These are phyloP conservation scores for Neomicropteryx cornuta DNA, from an alignment of 1,140 invertebrate genomes.

Conservation along the genomic window DNA sequence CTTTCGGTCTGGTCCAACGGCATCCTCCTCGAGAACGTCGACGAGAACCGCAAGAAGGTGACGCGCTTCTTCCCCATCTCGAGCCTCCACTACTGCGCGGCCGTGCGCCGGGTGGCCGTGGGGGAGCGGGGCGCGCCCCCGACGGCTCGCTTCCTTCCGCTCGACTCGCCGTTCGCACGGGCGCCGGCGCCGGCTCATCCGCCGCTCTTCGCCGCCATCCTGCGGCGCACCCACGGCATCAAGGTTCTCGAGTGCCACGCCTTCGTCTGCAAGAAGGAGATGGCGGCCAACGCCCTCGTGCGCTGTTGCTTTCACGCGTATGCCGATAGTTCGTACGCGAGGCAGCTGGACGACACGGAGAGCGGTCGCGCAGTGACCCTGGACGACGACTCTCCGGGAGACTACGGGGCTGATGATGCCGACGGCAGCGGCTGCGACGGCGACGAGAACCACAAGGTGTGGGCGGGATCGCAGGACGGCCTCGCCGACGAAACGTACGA, in stretches of 20 bases:
- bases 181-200: slow-evolving; percentile 79
- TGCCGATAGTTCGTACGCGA: slow-evolving; percentile 86
- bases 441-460: slow-evolving; percentile 89
- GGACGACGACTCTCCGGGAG: too few relatives aligned
- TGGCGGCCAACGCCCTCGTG: slow-evolving; percentile 87
- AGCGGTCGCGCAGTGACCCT: slow-evolving; percentile 23
- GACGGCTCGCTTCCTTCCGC: slow-evolving; percentile 90
- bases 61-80: slow-evolving; percentile 96
- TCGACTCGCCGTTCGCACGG: slow-evolving; percentile 91
- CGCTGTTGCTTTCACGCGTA: slow-evolving; percentile 92
- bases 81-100: slow-evolving; percentile 93
- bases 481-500: slow-evolving; percentile 60
- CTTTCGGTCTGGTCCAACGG: slow-evolving; percentile 96
- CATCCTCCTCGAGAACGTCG: slow-evolving; percentile 90
- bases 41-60: slow-evolving; percentile 89
- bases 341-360: slow-evolving; percentile 60
- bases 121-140: slow-evolving; percentile 52
- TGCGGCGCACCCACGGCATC: slow-evolving; percentile 91
- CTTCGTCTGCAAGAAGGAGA: slow-evolving; percentile 94
- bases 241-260: slow-evolving; percentile 99
- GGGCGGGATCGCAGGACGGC: slow-evolving; percentile 69
- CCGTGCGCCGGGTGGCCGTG: slow-evolving; percentile 74
- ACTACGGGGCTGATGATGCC: slow-evolving; percentile 25
- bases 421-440: slow-evolving; percentile 58
- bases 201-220: slow-evolving; percentile 93